A percentile compares a stretch with the other conserved stretches of the same genome.
Conservation (phyloP, 2,113 vertebrate genomes). For the Bos javanicus region DNA sequence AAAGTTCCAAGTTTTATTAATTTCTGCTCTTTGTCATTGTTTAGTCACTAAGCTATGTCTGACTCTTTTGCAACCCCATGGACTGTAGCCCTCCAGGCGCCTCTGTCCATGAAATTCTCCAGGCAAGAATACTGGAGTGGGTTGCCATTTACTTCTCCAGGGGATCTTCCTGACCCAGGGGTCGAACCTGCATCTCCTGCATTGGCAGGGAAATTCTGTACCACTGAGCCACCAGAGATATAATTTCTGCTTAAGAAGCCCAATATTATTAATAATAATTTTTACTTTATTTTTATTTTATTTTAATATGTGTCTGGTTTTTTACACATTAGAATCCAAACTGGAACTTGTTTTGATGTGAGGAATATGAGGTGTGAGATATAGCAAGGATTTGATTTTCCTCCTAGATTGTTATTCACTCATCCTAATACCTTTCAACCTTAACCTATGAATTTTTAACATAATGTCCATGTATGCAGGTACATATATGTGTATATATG, state of each 20-base stretch:
- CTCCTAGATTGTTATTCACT: background rate
- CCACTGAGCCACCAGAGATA: background rate
- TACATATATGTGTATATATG: background rate
- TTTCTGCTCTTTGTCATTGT: background rate
- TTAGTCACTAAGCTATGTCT: background rate
- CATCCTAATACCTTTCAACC: background rate
- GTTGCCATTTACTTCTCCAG: background rate
- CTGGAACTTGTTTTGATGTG: background rate
- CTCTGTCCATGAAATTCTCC: background rate
- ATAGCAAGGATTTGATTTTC: background rate
- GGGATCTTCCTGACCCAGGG: background rate
- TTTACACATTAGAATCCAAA: background rate
- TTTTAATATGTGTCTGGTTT: background rate
- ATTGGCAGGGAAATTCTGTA: background rate
- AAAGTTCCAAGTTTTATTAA: background rate
- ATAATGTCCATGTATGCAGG: background rate
- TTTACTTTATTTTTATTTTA: background rate
- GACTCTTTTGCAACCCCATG: background rate
- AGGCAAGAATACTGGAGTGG: background rate
- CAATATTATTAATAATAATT: background rate
- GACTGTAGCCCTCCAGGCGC: background rate
- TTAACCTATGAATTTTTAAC: background rate
- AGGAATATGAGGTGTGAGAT: background rate
- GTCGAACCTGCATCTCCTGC: background rate
- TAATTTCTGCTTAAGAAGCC: background rate